A percentile compares a stretch with the other conserved stretches of the same genome.
Conservation (phyloP, 2,888 invertebrate species). For the Tridacna gigas region DNA sequence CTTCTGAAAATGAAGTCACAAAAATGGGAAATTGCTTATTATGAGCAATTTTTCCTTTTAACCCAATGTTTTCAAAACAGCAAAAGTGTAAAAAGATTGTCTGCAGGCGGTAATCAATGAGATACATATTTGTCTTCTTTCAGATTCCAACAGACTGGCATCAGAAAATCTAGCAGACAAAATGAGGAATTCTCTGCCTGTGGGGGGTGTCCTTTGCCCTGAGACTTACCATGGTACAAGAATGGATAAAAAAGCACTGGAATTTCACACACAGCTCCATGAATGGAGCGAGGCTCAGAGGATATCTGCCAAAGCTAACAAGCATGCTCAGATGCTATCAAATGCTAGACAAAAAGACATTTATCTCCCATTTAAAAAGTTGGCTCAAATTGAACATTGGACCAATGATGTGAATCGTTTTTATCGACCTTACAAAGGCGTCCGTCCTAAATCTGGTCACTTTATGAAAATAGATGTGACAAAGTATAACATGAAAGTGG, state of each 20-base stretch:
- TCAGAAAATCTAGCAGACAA: neutral
- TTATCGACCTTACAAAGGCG: conserved; percentile 42
- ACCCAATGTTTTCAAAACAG: neutral
- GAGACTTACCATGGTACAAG: conserved; percentile 58
- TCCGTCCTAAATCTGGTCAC: conserved; percentile 51
- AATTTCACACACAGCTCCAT: conserved; percentile 75
- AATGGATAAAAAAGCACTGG: conserved; percentile 74
- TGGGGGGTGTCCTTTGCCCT: conserved; percentile 31
- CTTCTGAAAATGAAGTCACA: too few relatives aligned
- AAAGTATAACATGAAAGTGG: conserved; percentile 58
- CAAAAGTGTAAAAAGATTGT: neutral
- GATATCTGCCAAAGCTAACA: conserved; percentile 58
- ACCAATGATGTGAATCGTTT: conserved; percentile 66
- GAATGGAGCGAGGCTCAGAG: conserved; percentile 75
- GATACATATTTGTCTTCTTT: conserved; percentile 24
- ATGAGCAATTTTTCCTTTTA: neutral
- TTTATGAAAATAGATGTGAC: conserved; percentile 62
- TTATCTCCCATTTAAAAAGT: conserved; percentile 70
- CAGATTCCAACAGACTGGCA: conserved; percentile 32
- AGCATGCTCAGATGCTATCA: conserved; percentile 44
- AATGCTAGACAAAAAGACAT: conserved; percentile 53
- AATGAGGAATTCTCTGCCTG: conserved; percentile 49
- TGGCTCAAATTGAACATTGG: conserved; percentile 72
- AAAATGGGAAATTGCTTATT: too few relatives aligned
- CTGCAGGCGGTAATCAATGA: neutral